Conservation (phyloP, 2,888 invertebrate genomes). For the Busseola fusca region DNA sequence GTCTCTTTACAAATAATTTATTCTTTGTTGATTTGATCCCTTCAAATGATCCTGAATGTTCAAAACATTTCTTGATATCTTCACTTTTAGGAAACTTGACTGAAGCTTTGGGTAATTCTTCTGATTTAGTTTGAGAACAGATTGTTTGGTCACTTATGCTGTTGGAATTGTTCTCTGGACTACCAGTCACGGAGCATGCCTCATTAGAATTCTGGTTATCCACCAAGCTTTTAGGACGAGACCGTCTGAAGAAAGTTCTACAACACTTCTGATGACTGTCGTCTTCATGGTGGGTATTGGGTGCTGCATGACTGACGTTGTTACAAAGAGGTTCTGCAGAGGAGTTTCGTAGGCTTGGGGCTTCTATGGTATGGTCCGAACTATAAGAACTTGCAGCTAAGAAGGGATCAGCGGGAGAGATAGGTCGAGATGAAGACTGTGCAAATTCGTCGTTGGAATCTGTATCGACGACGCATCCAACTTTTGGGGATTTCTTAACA, state of each 20-base stretch:
- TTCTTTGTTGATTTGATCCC: conserved; percentile 83
- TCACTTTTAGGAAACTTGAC: conserved; percentile 82
- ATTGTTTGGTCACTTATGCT: conserved; percentile 80
- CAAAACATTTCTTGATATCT: conserved; percentile 81
- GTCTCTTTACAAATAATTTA: conserved; percentile 85
- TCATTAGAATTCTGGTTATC: conserved; percentile 77
- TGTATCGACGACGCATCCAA: conserved; percentile 86
- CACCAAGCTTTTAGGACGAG: conserved; percentile 83
- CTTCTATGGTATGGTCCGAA: conserved; percentile 71
- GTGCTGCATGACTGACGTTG: conserved; percentile 67
- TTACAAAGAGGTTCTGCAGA: conserved; percentile 70
- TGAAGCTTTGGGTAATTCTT: conserved; percentile 83
- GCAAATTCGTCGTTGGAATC: conserved; percentile 85
- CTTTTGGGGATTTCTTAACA: conserved; percentile 87
- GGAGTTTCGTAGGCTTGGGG: conserved; percentile 69
- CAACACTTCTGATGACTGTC: conserved; percentile 82
- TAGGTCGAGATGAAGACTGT: conserved; percentile 83
- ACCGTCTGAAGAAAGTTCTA: conserved; percentile 83
- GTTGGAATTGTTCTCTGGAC: conserved; percentile 82
- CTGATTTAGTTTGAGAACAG: conserved; percentile 79
- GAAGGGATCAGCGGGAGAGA: conserved; percentile 86
- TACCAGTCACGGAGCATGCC: conserved; percentile 75
- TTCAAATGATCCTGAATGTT: conserved; percentile 86
- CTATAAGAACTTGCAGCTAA: conserved; percentile 82
- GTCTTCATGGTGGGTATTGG: conserved; percentile 74